A percentile compares a stretch with the other conserved stretches of the same genome.
Evolutionary conservation across 1,140 invertebrate genomes (phyloP).

Genomic region (Antheraea mylitta): DNA sequence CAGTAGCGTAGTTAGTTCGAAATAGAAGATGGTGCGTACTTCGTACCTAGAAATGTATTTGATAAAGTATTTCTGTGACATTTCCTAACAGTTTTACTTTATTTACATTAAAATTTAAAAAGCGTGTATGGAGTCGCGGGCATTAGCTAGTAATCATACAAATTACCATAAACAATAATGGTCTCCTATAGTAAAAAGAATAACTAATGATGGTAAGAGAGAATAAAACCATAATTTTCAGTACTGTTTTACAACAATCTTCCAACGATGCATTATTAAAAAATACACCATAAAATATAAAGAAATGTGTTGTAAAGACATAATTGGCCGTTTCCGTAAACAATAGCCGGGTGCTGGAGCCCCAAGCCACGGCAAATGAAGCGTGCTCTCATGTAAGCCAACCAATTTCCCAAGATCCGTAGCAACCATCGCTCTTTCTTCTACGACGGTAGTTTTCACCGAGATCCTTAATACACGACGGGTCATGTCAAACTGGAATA

Average conservation of each 20-base stretch:
- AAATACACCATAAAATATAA: slow-evolving; percentile 18
- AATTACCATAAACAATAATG: not conserved
- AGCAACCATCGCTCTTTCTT: not conserved
- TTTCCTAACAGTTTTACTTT: no score
- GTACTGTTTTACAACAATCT: not conserved
- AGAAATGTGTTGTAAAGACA: slow-evolving; percentile 62
- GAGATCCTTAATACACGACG: not conserved
- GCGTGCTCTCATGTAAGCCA: slow-evolving; percentile 56
- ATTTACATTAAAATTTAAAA: no score
- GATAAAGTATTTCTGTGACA: no score
- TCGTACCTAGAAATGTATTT: no score
- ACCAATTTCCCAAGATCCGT: slow-evolving; percentile 40
- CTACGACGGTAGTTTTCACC: slow-evolving; percentile 6
- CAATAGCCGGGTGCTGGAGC: slow-evolving; percentile 61
- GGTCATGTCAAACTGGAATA: slow-evolving; percentile 9
- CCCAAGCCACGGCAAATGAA: slow-evolving; percentile 59
- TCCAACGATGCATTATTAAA: not conserved
- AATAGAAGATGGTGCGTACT: no score
- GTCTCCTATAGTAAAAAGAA: not conserved
- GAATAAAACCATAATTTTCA: not conserved
- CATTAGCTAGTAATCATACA: no score
- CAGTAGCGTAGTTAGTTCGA: no score
- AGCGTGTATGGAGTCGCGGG: no score
- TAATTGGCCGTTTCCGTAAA: slow-evolving; percentile 68
- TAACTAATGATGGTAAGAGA: not conserved